A percentile compares a stretch with the other conserved stretches of the same genome.
Conservation (phyloP, 1,140 invertebrate species). For the Drosophila simulans region DNA sequence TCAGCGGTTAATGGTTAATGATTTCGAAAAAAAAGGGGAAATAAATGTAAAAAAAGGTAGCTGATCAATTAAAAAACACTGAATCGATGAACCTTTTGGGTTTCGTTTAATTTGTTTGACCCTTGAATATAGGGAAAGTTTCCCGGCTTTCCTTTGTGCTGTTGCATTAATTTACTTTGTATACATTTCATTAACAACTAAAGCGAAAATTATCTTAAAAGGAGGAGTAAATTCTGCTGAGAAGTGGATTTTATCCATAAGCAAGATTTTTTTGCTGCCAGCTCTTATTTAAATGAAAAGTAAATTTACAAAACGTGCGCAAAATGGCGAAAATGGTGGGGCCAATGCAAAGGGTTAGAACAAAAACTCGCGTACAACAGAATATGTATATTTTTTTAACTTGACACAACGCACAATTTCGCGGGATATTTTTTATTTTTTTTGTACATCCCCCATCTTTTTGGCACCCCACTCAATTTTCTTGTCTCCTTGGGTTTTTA, state of each 20-base stretch:
- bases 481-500: slow-evolving; percentile 35
- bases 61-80: slow-evolving; percentile 47
- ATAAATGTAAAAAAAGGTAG: slow-evolving; percentile 4
- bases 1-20: slow-evolving; percentile 48
- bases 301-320: slow-evolving; percentile 72
- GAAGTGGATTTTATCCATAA: slow-evolving; percentile 39
- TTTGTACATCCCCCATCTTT: background rate
- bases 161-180: slow-evolving; percentile 69
- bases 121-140: background rate
- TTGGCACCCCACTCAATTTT: slow-evolving; percentile 34
- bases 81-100: slow-evolving; percentile 22
- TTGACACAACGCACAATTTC: slow-evolving; percentile 54
- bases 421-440: slow-evolving; percentile 14
- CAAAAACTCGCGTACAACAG: slow-evolving; percentile 31
- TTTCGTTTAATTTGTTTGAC: slow-evolving; percentile 28
- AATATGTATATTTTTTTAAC: slow-evolving; percentile 37
- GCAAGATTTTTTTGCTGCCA: slow-evolving; percentile 30
- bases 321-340: slow-evolving; percentile 37
- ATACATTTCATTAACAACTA: slow-evolving; percentile 73
- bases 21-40: slow-evolving; percentile 14
- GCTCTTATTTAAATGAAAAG: slow-evolving; percentile 65
- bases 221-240: background rate
- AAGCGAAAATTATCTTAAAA: slow-evolving; percentile 40
- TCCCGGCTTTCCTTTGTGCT: slow-evolving; percentile 16
- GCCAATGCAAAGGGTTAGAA: slow-evolving; percentile 44